Evolutionary conservation across 1,140 invertebrate genomes (phyloP).

Genomic region (Drosophila kikkawai): DNA sequence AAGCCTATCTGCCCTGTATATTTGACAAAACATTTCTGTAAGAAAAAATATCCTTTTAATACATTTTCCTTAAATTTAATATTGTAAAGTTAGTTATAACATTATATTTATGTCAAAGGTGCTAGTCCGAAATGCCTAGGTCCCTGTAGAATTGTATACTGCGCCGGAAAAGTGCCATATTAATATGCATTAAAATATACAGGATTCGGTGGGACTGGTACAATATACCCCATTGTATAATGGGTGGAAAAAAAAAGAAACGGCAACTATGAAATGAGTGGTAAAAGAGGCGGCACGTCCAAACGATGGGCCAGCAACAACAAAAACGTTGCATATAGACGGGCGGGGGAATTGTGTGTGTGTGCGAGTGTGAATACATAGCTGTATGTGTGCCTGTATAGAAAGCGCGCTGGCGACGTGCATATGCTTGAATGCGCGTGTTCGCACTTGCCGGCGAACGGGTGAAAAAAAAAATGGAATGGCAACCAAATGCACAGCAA

Average conservation of each 20-base stretch:
- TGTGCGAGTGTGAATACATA: constrained; percentile 22
- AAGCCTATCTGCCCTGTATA: too few species aligned
- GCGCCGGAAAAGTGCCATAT: too few species aligned
- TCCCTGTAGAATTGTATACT: too few species aligned
- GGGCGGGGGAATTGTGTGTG: constrained; percentile 17
- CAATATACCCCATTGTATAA: neutral
- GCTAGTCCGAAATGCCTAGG: too few species aligned
- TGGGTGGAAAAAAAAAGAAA: constrained; percentile 38
- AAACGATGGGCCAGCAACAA: constrained; percentile 58
- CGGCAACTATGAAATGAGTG: constrained; percentile 65
- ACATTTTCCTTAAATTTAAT: neutral
- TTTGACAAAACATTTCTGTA: too few species aligned
- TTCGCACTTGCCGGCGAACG: constrained; percentile 77
- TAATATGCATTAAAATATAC: constrained; percentile 1
- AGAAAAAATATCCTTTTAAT: too few species aligned
- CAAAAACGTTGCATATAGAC: constrained; percentile 60
- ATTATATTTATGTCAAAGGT: neutral
- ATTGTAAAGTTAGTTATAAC: neutral
- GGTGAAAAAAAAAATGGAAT: constrained; percentile 39
- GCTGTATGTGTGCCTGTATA: constrained; percentile 22
- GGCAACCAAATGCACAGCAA: constrained; percentile 71
- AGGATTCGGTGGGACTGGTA: neutral
- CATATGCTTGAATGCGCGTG: constrained; percentile 83
- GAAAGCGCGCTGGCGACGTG: constrained; percentile 57
- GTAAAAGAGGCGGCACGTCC: constrained; percentile 75